Evolutionary conservation across 2,113 vertebrate genomes (phyloP).

Genomic region (Tringa solitaria): DNA sequence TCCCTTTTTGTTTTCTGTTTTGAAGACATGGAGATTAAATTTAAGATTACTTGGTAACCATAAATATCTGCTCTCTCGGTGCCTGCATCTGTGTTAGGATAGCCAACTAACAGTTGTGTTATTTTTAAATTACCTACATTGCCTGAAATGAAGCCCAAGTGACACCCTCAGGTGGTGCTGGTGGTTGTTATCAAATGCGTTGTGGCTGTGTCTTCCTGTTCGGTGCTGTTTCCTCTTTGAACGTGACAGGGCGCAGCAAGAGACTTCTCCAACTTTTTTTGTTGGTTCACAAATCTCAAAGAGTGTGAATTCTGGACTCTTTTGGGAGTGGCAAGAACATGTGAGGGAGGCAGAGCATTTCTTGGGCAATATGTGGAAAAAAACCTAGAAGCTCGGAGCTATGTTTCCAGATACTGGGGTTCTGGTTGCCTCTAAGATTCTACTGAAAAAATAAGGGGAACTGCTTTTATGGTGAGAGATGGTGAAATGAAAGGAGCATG

Average conservation of each 20-base stretch:
- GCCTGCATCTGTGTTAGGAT: background rate
- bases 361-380: background rate
- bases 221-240: background rate
- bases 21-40: background rate
- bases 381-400: background rate
- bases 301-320: background rate
- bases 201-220: background rate
- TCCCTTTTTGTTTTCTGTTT: background rate
- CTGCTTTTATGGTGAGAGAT: background rate
- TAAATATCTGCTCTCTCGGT: background rate
- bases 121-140: background rate
- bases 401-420: background rate
- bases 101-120: background rate
- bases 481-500: background rate
- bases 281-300: background rate
- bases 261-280: background rate
- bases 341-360: background rate
- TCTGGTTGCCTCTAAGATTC: background rate
- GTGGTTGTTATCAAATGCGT: background rate
- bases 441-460: background rate
- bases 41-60: background rate
- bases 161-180: background rate
- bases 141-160: background rate
- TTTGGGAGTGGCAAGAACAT: background rate
- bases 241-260: rapidly evolving